Evolutionary conservation across 2,113 vertebrate species (phyloP).

Genomic region (Pelecanoides urinatrix): DNA sequence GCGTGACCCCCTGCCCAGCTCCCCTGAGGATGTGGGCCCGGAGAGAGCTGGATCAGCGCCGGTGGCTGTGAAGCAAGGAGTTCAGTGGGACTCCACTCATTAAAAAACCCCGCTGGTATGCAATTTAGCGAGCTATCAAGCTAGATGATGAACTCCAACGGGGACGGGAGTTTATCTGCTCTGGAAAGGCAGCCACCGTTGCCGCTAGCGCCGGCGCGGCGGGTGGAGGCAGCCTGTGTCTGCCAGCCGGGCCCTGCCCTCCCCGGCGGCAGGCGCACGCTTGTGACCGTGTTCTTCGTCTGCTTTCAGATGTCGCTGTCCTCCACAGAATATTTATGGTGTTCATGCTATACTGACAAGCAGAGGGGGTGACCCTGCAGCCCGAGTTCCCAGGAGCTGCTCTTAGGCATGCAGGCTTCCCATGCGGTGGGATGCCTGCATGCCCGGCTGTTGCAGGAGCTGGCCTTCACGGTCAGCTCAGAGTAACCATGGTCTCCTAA

Average conservation of each 20-base stretch:
- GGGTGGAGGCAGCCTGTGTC: accelerated
- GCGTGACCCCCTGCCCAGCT: accelerated
- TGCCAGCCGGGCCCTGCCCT: not conserved
- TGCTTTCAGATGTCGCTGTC: not conserved
- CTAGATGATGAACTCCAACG: not conserved
- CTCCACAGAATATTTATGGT: not conserved
- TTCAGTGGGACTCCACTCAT: not conserved
- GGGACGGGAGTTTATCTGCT: not conserved
- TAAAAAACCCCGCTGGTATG: not conserved
- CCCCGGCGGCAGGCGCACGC: accelerated
- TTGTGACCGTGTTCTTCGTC: not conserved
- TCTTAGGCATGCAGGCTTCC: not conserved
- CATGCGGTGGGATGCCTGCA: accelerated
- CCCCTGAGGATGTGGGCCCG: accelerated
- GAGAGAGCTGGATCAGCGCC: accelerated
- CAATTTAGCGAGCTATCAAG: not conserved
- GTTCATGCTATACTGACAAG: not conserved
- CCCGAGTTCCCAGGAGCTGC: not conserved
- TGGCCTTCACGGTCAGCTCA: not conserved
- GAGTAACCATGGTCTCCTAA: not conserved
- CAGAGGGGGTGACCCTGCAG: not conserved
- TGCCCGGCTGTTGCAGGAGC: not conserved
- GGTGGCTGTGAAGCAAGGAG: not conserved
- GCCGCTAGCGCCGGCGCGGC: not conserved
- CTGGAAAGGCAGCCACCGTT: accelerated